These are phyloP conservation scores for Sprattus sprattus DNA, from an alignment of 2,113 vertebrate species.

Conservation along the genomic window DNA sequence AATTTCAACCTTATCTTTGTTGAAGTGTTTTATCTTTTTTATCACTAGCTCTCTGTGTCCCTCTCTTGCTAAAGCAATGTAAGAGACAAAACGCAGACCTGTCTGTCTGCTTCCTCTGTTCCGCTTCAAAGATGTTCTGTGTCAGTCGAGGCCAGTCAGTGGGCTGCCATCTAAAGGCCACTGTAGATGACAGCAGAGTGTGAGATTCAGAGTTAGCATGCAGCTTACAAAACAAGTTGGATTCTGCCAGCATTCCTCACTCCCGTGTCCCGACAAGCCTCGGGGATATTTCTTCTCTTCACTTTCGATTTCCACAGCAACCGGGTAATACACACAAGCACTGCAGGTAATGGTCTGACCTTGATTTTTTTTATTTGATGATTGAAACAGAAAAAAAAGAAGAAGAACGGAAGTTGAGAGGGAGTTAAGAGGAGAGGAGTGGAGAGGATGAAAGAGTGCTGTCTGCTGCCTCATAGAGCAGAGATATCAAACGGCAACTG, in stretches of 20 bases:
- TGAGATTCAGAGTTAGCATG: background rate
- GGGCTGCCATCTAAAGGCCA: background rate
- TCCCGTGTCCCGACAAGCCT: slow-evolving; percentile 27
- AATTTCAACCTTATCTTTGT: background rate
- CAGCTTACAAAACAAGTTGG: background rate
- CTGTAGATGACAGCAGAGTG: background rate
- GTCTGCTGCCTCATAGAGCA: background rate
- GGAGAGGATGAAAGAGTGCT: background rate
- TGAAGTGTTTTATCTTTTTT: background rate
- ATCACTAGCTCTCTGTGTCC: background rate
- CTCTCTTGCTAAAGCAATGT: background rate
- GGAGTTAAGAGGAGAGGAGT: background rate
- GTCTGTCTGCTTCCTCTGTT: background rate
- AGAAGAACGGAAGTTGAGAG: background rate
- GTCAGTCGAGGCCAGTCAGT: background rate
- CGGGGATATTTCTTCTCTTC: background rate
- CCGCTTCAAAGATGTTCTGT: background rate
- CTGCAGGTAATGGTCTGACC: background rate
- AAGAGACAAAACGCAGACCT: background rate
- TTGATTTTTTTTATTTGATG: background rate
- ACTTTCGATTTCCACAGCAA: slow-evolving; percentile 18
- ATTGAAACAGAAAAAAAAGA: background rate
- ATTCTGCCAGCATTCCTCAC: slow-evolving; percentile 31
- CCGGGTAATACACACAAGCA: slow-evolving; percentile 3
- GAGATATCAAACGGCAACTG: slow-evolving; percentile 8